These are phyloP conservation scores for Sceloporus undulatus DNA, from an alignment of 2,113 vertebrate genomes.

Conservation along the genomic window DNA sequence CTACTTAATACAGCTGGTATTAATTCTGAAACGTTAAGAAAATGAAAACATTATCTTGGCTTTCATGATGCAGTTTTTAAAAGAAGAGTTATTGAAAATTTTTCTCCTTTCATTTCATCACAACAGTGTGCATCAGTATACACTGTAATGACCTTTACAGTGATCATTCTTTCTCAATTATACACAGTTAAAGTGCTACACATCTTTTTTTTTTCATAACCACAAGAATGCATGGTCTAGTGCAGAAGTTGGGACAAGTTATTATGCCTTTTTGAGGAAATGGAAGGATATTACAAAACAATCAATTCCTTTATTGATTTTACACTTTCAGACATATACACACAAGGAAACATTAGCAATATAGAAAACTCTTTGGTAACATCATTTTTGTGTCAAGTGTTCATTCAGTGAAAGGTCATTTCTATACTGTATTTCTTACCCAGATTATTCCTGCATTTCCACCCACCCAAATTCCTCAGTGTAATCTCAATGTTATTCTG, in stretches of 20 bases:
- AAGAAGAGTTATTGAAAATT: neutral
- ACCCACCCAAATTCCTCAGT: neutral
- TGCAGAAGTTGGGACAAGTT: constrained; percentile 57
- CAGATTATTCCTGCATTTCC: constrained; percentile 9
- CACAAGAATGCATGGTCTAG: constrained; percentile 39
- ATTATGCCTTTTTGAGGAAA: constrained; percentile 62
- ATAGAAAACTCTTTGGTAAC: constrained; percentile 24
- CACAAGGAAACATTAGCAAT: constrained; percentile 19
- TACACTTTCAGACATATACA: constrained; percentile 25
- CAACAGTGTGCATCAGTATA: neutral
- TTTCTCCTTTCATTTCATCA: neutral
- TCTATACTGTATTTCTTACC: constrained; percentile 52
- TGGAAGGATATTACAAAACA: constrained; percentile 64
- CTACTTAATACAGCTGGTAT: neutral
- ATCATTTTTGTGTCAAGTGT: constrained; percentile 42
- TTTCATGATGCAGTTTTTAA: neutral
- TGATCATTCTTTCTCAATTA: constrained; percentile 15
- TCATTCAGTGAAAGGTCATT: constrained; percentile 54
- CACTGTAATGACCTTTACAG: constrained; percentile 34
- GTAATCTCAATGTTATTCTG: constrained; percentile 4
- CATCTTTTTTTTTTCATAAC: constrained; percentile 49
- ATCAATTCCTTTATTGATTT: constrained; percentile 69
- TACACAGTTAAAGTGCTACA: constrained; percentile 7
- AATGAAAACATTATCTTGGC: neutral
- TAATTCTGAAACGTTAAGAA: neutral